Base-by-base conservation (phyloP, 2,797 vertebrate species). In the Chaetodon trifasciatus region DNA sequence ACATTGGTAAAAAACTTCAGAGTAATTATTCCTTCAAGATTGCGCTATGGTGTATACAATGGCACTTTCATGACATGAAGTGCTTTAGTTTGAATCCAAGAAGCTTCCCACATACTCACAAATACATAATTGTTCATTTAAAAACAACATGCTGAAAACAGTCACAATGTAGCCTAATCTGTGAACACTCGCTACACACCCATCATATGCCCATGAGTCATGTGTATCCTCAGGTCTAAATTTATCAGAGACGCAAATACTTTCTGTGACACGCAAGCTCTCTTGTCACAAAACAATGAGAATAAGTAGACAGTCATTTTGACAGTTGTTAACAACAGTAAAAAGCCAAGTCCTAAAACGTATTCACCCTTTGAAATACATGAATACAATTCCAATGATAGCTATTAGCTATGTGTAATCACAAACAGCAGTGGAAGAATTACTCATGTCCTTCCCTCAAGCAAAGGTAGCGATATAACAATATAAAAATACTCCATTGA, bases 201-300 rank as follows among this genome's bases (percentile, higher is more conserved):
- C 7, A 5, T 17, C 55, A 58, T 47, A 5, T 46, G 37, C 16
- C 11, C 32, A 60, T 66, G 15, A 76, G 35, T 75, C 24, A 61
- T 68, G 74, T 71, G 46, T 69, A 42, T 74, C 32, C 57, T 81
- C 5, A 6, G 39, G 44, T 88, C 74, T 89, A 88, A 87, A 89
- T 85, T 88, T 82, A 90, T 66, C 66, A 50, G 3, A 47, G 70
- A 75, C 71, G 77, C 28, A 90, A 84, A 88, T 80, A 86, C 65
- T 47, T 32, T 81, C 35, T 64, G n/a, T 77, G 82, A 82, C 62
- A 81, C 52, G 65, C 17, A 64, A 21, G 57, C 7, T 72, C 46
- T 75, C 49, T 81, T 67, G 52, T 83, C 61, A 47, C 60, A 12
- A 83, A 83, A 76, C 58, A 66, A 76, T 57, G 23, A 57, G 17